Evolutionary conservation across 2,797 vertebrate genomes (phyloP), one percentile per base, ranked within the genome.

Genomic region (Cyprinella venusta): DNA sequence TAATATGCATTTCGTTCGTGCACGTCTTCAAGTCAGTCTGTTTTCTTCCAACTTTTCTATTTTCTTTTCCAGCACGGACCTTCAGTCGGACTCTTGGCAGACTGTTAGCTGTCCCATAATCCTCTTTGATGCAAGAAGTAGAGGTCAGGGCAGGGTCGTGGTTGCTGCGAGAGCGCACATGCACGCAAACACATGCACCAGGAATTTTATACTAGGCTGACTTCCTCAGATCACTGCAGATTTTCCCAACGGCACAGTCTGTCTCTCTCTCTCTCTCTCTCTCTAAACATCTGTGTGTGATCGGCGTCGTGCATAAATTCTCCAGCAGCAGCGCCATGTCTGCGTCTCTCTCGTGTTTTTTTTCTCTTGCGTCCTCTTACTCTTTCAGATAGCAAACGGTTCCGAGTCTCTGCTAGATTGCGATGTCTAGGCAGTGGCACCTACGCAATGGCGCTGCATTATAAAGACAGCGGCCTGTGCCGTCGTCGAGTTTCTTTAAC

Each of bases 201-300:
- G 54, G 75, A 86, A 86, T 86, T 82, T 87, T 84, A 81, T 83
- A 79, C 80, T 78, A 84, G 63, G 71, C 90, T 89, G 90, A 93
- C 93, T 95, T 95, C 93, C 94, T 95, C 92, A 91, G 92, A 93
- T 91, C 91, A 65, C 90, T 90, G 92, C 92, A 92, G 89, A 93
- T 90, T 89, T 88, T 84, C 88, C 83, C 83, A 84, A 81, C 74
- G 21, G 79, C 50, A 8, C 78, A 45, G 61, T 81, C 63, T 71
- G 6, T 84, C n/a, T 64, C 40, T 67, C 80, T n/a, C n/a, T 40
- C 59, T 64, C 80, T 77, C 59, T 64, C 80, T 77, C 67, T 36
- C 59, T 52, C 80, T 45, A 81, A 88, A 90, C 88, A 90, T 89
- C 90, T 90, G 90, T 86, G 87, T 87, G 81, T 81, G 88, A 89